Percentiles rank a stretch among this genome's conserved stretches.
These are phyloP conservation scores for Rhagophthalmus giganteus DNA, from an alignment of 2,888 invertebrate genomes.

Conservation along the genomic window DNA sequence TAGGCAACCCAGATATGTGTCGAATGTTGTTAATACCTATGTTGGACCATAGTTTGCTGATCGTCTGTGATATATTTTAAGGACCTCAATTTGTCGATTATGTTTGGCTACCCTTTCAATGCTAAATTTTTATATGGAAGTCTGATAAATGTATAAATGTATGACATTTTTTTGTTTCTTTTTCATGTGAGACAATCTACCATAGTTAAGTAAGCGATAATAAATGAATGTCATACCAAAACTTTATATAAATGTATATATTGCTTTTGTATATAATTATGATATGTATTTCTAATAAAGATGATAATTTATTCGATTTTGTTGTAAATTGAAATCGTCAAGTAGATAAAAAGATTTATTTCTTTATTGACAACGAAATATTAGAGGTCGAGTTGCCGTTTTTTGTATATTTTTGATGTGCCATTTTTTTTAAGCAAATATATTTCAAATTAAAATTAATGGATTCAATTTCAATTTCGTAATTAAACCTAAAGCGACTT, in stretches of 20 bases:
- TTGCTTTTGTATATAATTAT: conserved; percentile 28
- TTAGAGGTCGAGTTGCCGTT: no score
- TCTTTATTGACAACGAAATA: no score
- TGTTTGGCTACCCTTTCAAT: not conserved
- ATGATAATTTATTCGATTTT: conserved; percentile 23
- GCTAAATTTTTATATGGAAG: conserved; percentile 20
- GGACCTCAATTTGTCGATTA: conserved; percentile 3
- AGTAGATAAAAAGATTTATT: no score
- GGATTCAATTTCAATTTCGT: no score
- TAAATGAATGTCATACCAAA: conserved; percentile 22
- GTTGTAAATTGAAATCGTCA: no score
- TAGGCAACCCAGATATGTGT: conserved; percentile 53
- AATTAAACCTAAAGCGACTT: no score
- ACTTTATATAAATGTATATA: conserved; percentile 23
- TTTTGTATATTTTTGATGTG: no score
- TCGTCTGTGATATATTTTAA: conserved; percentile 47
- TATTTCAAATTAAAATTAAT: no score
- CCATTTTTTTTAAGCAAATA: no score
- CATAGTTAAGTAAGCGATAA: conserved; percentile 17
- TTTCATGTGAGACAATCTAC: conserved; percentile 27
- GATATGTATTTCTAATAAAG: conserved; percentile 23
- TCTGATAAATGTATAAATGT: conserved; percentile 24
- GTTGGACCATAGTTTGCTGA: conserved; percentile 48
- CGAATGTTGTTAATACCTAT: conserved; percentile 45
- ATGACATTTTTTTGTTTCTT: conserved; percentile 13